These are phyloP conservation scores for Candidula unifasciata DNA, from an alignment of 2,888 invertebrate species.

Conservation along the genomic window DNA sequence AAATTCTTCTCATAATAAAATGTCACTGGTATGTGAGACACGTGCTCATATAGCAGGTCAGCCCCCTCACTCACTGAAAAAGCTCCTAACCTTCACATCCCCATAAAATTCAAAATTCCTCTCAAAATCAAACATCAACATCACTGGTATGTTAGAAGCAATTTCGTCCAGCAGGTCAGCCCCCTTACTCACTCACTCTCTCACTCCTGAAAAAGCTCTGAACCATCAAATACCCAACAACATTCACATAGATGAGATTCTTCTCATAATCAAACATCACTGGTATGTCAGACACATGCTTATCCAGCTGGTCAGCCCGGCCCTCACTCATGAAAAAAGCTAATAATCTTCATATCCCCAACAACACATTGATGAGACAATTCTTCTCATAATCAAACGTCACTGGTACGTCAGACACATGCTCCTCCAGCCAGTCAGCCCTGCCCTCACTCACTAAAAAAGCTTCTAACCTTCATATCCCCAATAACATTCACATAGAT, in stretches of 20 bases:
- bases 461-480: not conserved
- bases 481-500: conserved; percentile 84
- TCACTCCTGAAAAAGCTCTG: too few species aligned
- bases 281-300: conserved; percentile 83
- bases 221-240: too few species aligned
- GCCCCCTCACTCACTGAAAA: too few species aligned
- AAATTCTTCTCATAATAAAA: too few species aligned
- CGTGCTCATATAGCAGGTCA: too few species aligned
- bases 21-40: too few species aligned
- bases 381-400: conserved; percentile 91
- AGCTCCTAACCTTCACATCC: not conserved
- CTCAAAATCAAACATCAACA: too few species aligned
- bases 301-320: not conserved
- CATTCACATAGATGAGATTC: conserved; percentile 87
- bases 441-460: not conserved
- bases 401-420: conserved; percentile 84
- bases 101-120: too few species aligned
- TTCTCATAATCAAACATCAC: conserved; percentile 90
- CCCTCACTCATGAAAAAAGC: not conserved
- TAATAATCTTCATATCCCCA: not conserved
- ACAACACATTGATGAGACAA: conserved; percentile 87
- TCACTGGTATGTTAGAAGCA: too few species aligned
- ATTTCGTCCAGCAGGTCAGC: too few species aligned
- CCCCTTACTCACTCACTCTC: too few species aligned
- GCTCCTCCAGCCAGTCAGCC: conserved; percentile 67